A percentile compares a stretch with the other conserved stretches of the same genome.
Evolutionary conservation across 2,797 vertebrate genomes (phyloP).

Genomic region (Acestrorhynchus altus): DNA sequence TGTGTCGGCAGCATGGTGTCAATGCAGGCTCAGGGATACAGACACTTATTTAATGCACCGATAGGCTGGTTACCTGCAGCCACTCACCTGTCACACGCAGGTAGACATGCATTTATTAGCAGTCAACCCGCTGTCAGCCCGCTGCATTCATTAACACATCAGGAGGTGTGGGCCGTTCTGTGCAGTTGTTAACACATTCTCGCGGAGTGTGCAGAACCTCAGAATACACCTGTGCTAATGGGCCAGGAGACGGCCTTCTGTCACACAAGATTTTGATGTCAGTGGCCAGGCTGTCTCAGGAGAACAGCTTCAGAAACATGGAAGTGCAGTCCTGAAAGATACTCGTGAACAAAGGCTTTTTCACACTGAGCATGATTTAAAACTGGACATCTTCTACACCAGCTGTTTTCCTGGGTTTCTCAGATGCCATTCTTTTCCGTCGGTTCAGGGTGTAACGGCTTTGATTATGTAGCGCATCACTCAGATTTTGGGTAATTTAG

Average conservation of each 20-base stretch:
- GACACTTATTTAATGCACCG: slow-evolving; percentile 60
- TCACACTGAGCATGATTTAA: background rate
- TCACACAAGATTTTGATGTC: slow-evolving; percentile 52
- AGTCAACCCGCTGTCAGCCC: slow-evolving; percentile 82
- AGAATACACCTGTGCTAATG: slow-evolving; percentile 62
- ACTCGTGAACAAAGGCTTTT: background rate
- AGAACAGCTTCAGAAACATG: background rate
- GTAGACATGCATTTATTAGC: slow-evolving; percentile 91
- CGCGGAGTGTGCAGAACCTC: slow-evolving; percentile 49
- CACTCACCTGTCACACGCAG: slow-evolving; percentile 80
- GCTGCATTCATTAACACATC: slow-evolving; percentile 90
- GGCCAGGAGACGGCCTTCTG: slow-evolving; percentile 50
- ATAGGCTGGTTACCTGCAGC: slow-evolving; percentile 73
- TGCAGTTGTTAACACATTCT: slow-evolving; percentile 86
- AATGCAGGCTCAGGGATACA: slow-evolving; percentile 55
- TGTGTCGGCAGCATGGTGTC: slow-evolving; percentile 64
- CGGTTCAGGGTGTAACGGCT: too few relatives aligned
- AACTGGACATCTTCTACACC: too few relatives aligned
- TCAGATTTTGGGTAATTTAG: too few relatives aligned
- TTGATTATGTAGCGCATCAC: too few relatives aligned
- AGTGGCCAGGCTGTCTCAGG: slow-evolving; percentile 17
- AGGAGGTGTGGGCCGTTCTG: slow-evolving; percentile 74
- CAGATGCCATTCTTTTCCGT: background rate
- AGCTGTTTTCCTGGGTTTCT: background rate
- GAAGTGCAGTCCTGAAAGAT: background rate